Conservation (phyloP, 2,888 invertebrate species). For the Xestia c-nigrum region DNA sequence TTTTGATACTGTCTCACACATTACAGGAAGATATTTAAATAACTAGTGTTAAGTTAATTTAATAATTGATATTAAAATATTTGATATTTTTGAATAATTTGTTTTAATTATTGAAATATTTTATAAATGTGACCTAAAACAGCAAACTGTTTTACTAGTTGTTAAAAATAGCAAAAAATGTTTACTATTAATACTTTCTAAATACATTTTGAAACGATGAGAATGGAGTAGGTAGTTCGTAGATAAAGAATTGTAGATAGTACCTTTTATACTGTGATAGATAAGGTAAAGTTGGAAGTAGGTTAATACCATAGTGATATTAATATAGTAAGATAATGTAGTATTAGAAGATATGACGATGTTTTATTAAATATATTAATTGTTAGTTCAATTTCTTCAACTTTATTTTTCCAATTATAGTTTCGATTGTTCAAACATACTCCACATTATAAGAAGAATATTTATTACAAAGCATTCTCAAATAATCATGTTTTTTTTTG, state of each 20-base stretch:
- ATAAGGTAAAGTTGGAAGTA: slow-evolving; percentile 33
- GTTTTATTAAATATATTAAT: slow-evolving; percentile 10
- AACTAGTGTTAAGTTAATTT: neutral
- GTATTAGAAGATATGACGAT: neutral
- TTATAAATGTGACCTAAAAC: neutral
- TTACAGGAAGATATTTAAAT: neutral
- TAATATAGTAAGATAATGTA: slow-evolving; percentile 8
- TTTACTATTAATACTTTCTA: neutral
- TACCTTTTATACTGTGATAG: slow-evolving; percentile 58
- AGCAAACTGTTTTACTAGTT: neutral
- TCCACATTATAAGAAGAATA: neutral
- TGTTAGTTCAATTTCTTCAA: neutral
- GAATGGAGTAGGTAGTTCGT: neutral
- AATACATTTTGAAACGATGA: slow-evolving; percentile 1
- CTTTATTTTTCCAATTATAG: neutral
- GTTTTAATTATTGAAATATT: too few species aligned
- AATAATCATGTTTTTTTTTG: too few species aligned
- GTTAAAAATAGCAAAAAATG: neutral
- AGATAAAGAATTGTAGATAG: slow-evolving; percentile 13
- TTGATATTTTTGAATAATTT: too few species aligned
- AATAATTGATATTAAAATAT: too few species aligned
- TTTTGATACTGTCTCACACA: neutral
- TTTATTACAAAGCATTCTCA: neutral
- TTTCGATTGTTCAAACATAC: neutral
- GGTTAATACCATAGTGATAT: slow-evolving; percentile 36